Evolutionary conservation across 2,888 invertebrate genomes (phyloP), one percentile per base, ranked within the genome.

Genomic region (Nycteola revayana): DNA sequence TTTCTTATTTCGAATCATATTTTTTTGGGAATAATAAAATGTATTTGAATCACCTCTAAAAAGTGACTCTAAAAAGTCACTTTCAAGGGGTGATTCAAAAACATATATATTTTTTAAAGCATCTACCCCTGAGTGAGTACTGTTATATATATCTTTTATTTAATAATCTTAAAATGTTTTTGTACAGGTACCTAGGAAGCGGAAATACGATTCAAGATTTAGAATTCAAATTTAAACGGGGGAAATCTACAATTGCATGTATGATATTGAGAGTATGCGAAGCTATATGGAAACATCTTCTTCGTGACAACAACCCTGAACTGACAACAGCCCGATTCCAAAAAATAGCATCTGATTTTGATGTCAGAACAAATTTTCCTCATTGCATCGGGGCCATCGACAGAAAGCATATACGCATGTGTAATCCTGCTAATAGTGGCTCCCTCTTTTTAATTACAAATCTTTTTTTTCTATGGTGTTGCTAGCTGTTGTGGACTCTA

Each of bases 401-500:
- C 5, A 30, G 36, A 1, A 42, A 42, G n/a, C 36, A 36, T 10
- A 36, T 45, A 1, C 28, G 43, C 8, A n/a, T 42, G 9, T 7
- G 8, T 9, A 33, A 39, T 11, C 45, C 42, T 10, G 14, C 7
- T 7, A 28, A 40, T 25, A 36, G 36, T 25, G 34, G 34, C 23
- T 29, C 28, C 1, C 20, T 44, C 20, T 47, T 32, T 38, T 45
- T 36, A 47, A 50, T 25, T 50, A 50, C 33, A 48, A 44, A 45
- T 20, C 28, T 30, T 51, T 23, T 35, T 46, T 42, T 23, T 45
- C 46, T 9, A 41, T 50, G n/a, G 42, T 49, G 20, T 37, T 51
- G 20, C 17, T 49, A 34, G 51, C 54, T 22, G 32, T 47, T 11
- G 36, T 22, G 10, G 45, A 45, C 32, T 14, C 25, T 9, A 43